phyloP scores from a whole-genome alignment of 2,113 vertebrate genomes.

The Echinops telfairi region DNA sequence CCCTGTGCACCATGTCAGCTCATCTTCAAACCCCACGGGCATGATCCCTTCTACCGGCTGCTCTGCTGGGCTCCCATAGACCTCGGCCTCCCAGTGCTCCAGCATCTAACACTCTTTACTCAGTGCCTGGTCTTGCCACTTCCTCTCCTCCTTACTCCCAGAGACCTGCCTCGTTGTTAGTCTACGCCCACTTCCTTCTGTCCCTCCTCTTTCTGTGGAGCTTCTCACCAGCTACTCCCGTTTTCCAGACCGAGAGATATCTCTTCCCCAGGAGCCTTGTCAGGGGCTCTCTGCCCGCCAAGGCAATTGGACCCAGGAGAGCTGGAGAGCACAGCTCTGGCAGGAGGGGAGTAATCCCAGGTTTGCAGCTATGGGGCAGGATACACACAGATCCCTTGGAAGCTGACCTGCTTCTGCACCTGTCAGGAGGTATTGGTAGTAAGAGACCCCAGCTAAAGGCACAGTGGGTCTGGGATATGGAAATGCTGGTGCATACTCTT shows the following conservation, averaged over 20 bases:
- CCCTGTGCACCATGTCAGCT: not conserved
- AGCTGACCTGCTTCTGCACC: not conserved
- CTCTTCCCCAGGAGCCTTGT: not conserved
- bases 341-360: not conserved
- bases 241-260: not conserved
- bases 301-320: not conserved
- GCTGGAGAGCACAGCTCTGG: not conserved
- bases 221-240: not conserved
- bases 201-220: not conserved
- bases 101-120: not conserved
- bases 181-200: not conserved
- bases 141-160: not conserved
- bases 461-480: accelerated
- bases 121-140: accelerated
- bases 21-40: not conserved
- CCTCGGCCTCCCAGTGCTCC: not conserved
- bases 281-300: not conserved
- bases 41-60: not conserved
- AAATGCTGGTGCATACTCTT: not conserved
- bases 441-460: not conserved
- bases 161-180: not conserved
- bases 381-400: accelerated
- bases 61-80: no score
- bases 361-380: not conserved
- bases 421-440: not conserved